Percentiles rank a stretch among this genome's conserved stretches.
phyloP scores from a whole-genome alignment of 1,140 invertebrate genomes.

The Temnothorax longispinosus region DNA sequence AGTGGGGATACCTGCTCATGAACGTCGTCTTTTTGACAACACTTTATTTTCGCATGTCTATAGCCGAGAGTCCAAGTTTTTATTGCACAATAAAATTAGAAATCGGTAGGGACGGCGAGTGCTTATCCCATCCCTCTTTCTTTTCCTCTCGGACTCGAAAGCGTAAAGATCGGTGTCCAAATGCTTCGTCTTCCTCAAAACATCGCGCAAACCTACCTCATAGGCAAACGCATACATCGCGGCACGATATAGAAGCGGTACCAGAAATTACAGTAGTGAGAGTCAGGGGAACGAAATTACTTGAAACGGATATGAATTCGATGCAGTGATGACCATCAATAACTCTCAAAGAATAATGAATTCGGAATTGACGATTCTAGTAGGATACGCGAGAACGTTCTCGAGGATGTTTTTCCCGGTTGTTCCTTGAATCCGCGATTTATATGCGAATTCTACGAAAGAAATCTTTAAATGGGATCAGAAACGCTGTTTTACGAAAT shows the following conservation, averaged over 20 bases:
- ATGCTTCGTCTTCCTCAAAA: slow-evolving; percentile 53
- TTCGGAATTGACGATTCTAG: slow-evolving; percentile 2
- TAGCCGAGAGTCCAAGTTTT: slow-evolving; percentile 9
- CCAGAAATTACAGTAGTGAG: neutral
- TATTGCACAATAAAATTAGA: slow-evolving; percentile 30
- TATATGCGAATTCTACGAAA: slow-evolving; percentile 40
- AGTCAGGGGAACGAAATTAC: slow-evolving; percentile 8
- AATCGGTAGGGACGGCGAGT: neutral
- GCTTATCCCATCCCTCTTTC: neutral
- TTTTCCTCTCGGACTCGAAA: slow-evolving; percentile 1
- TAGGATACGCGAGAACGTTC: neutral
- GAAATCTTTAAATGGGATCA: slow-evolving; percentile 67
- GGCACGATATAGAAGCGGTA: neutral
- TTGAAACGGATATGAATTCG: slow-evolving; percentile 21
- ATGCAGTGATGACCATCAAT: neutral
- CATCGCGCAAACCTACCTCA: slow-evolving; percentile 64
- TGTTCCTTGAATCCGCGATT: slow-evolving; percentile 63
- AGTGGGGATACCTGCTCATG: neutral
- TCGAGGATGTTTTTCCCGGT: slow-evolving; percentile 15
- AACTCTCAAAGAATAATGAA: neutral
- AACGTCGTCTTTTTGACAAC: slow-evolving; percentile 30
- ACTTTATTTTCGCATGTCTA: neutral
- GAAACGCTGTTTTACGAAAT: slow-evolving; percentile 61
- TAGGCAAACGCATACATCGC: slow-evolving; percentile 32
- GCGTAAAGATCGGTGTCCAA: slow-evolving; percentile 3